Evolutionary conservation across 2,113 vertebrate species (phyloP), one percentile per base, ranked within the genome.

Genomic region (Salminus brasiliensis): DNA sequence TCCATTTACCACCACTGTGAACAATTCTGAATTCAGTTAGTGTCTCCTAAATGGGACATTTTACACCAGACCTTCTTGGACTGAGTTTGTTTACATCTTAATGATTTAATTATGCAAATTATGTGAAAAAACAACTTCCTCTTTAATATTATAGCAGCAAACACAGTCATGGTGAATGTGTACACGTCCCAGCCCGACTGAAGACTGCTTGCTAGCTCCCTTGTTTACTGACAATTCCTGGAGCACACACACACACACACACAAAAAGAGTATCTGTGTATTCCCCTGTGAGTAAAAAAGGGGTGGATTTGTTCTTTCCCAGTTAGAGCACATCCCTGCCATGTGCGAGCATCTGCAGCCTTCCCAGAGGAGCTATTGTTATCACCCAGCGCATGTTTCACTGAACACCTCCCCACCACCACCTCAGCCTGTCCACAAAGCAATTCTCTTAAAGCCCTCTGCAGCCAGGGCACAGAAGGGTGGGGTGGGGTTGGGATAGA

Each of bases 311-410:
- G 85, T 83, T 84, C 81, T 80, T 80, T 89, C 76, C 81, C 83
- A 88, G 84, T 71, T 60, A 70, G 85, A 85, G 85, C 77, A 77
- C 78, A 70, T 84, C 79, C 78, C 85, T 82, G 79, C 83, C 79
- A 76, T 80, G 74, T 81, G 81, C 87, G 12, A 86, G 90, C 89
- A 91, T 92, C 90, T 92, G 90, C 88, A 91, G 82, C 74, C 87
- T 89, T 93, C 93, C 92, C 93, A 86, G 87, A 92, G 89, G 90
- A 93, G 85, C 91, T 86, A 89, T 91, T 92, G 89, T 94, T 92
- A 88, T 91, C 86, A 89, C 88, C 86, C 79, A n/a, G 84, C 59
- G 87, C 41, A 86, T 88, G 89, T 88, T 88, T 84, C 86, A 86
- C 83, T 89, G 77, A 86, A 85, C 88, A 65, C 9, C 76, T 29